phyloP scores from a whole-genome alignment of 2,888 invertebrate species.

The Netelia fuscicornis region DNA sequence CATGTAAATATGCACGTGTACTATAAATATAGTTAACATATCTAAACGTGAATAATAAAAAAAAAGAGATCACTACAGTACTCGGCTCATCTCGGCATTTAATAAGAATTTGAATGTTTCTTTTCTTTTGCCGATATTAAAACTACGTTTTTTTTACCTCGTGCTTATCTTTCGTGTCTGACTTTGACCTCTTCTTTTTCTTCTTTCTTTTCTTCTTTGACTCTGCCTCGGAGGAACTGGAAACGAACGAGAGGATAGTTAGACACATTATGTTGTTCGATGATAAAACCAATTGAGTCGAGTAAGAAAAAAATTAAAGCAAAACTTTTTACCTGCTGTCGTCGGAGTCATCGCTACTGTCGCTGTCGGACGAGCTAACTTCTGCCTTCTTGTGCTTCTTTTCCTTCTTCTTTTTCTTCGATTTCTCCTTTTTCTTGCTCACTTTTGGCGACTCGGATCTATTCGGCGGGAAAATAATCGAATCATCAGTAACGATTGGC shows the following conservation, averaged over 20 bases:
- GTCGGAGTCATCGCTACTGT: conserved; percentile 82
- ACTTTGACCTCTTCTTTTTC: conserved; percentile 92
- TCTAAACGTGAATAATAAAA: conserved; percentile 70
- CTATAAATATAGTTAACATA: conserved; percentile 62
- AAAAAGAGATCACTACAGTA: conserved; percentile 31
- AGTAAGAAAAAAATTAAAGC: no score
- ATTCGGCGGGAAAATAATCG: conserved; percentile 60
- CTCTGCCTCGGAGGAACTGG: conserved; percentile 90
- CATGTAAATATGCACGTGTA: conserved; percentile 58
- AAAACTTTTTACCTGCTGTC: conserved; percentile 80
- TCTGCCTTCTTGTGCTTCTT: conserved; percentile 83
- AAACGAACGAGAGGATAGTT: conserved; percentile 73
- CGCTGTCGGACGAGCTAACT: conserved; percentile 81
- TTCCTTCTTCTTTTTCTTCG: conserved; percentile 84
- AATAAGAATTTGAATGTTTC: conserved; percentile 30
- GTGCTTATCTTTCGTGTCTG: conserved; percentile 83
- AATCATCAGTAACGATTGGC: conserved; percentile 15
- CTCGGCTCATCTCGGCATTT: conserved; percentile 41
- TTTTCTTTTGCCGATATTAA: conserved; percentile 59
- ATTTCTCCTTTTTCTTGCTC: conserved; percentile 82
- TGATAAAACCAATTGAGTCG: background rate
- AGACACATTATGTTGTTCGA: no score
- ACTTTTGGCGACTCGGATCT: conserved; percentile 84
- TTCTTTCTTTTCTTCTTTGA: conserved; percentile 91
- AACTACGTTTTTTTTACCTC: conserved; percentile 73